phyloP scores from a whole-genome alignment of 92 coral and sea anemone genomes.

The Umimayanthus chanpuru region DNA sequence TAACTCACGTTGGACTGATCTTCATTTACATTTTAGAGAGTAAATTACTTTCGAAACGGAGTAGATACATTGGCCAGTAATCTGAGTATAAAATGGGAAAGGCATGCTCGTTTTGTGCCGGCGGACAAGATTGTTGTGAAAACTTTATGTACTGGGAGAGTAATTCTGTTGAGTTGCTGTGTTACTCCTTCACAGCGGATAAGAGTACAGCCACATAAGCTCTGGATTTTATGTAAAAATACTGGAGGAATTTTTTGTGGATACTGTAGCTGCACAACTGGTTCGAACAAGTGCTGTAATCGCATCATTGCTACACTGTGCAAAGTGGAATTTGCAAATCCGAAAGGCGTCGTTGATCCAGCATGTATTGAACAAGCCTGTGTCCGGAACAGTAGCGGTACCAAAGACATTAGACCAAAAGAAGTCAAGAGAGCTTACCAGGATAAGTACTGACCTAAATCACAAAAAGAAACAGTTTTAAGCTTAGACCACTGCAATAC shows the following conservation, averaged over 20 bases:
- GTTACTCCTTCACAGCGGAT: slow-evolving; percentile 56
- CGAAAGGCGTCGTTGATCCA: slow-evolving; percentile 29
- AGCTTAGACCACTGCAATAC: slow-evolving; percentile 12
- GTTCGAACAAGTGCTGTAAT: slow-evolving; percentile 47
- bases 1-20: no score
- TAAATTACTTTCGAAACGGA: no score
- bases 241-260: slow-evolving; percentile 35
- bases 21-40: no score
- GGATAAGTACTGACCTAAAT: slow-evolving; percentile 37
- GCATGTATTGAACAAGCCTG: slow-evolving; percentile 41
- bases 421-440: slow-evolving; percentile 28
- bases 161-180: slow-evolving; percentile 26
- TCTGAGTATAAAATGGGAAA: no score
- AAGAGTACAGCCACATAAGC: slow-evolving; percentile 38
- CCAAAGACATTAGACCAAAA: slow-evolving; percentile 41
- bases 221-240: background rate
- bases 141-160: slow-evolving; percentile 15
- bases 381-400: slow-evolving; percentile 32
- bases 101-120: background rate
- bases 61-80: no score
- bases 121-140: slow-evolving; percentile 31
- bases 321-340: slow-evolving; percentile 41
- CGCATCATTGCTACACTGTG: slow-evolving; percentile 39
- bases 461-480: slow-evolving; percentile 25
- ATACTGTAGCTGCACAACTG: slow-evolving; percentile 48